These are phyloP conservation scores for Agriotes lineatus DNA, from an alignment of 2,888 invertebrate species.

Conservation along the genomic window DNA sequence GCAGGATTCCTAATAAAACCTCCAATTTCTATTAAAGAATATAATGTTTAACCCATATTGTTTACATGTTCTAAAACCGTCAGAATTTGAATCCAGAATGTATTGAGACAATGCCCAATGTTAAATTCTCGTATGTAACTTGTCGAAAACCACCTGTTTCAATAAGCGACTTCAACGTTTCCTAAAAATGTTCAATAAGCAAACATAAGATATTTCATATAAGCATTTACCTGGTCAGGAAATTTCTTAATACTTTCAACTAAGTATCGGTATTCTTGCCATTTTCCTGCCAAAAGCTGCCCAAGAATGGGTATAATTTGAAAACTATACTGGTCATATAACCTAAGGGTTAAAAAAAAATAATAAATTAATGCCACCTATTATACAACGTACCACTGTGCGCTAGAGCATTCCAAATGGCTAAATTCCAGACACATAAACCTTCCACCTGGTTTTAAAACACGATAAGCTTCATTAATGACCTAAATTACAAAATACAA, in stretches of 20 bases:
- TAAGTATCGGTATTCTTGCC: constrained; percentile 97
- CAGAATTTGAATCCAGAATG: constrained; percentile 93
- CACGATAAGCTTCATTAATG: constrained; percentile 91
- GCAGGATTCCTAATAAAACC: no score
- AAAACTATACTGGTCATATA: constrained; percentile 97
- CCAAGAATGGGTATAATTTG: constrained; percentile 98
- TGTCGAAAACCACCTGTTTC: constrained; percentile 88
- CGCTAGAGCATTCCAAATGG: constrained; percentile 80
- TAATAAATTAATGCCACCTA: no score
- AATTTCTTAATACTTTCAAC: constrained; percentile 98
- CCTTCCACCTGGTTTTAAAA: constrained; percentile 92
- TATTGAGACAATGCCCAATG: constrained; percentile 92
- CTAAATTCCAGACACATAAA: constrained; percentile 98
- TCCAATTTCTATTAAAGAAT: no score
- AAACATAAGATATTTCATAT: no score
- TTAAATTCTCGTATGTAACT: constrained; percentile 91
- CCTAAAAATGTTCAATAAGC: constrained; percentile 71
- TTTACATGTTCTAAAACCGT: no score
- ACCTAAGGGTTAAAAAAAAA: constrained; percentile 74
- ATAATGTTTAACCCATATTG: no score
- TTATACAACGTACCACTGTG: constrained; percentile 83
- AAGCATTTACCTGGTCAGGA: constrained; percentile 82
- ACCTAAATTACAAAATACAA: constrained; percentile 74
- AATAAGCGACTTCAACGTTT: constrained; percentile 90
- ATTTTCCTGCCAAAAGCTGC: constrained; percentile 91